Evolutionary conservation across 2,888 invertebrate genomes (phyloP).

Genomic region (Agrilus cyanescens): DNA sequence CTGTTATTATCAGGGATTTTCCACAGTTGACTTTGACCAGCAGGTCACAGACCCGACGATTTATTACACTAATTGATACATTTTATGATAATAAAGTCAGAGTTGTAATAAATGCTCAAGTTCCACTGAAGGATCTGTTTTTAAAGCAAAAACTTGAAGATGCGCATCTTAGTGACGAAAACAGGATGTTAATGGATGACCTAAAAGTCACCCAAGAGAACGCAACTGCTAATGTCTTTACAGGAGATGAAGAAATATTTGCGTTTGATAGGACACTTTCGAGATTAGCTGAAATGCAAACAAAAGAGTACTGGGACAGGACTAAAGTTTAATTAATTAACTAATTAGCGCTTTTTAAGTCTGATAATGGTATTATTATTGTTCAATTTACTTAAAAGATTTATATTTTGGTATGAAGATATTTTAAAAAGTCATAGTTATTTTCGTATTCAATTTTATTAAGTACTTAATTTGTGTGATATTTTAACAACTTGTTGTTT

Average conservation of each 20-base stretch:
- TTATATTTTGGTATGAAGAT: no score
- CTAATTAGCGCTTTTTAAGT: no score
- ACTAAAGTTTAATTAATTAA: no score
- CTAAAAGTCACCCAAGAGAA: slow-evolving; percentile 69
- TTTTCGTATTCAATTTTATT: no score
- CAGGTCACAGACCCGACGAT: slow-evolving; percentile 83
- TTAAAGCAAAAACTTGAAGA: slow-evolving; percentile 38
- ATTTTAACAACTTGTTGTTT: no score
- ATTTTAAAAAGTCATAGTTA: no score
- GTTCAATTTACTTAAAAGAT: neutral
- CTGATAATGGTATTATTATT: no score
- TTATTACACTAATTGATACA: slow-evolving; percentile 94
- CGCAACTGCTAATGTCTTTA: slow-evolving; percentile 81
- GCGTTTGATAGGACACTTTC: slow-evolving; percentile 93
- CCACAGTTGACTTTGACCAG: slow-evolving; percentile 69
- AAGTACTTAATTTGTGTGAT: no score
- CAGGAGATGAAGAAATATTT: slow-evolving; percentile 95
- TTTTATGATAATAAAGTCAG: slow-evolving; percentile 87
- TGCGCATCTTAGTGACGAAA: slow-evolving; percentile 52
- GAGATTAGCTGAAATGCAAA: slow-evolving; percentile 92
- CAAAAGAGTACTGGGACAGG: slow-evolving; percentile 78
- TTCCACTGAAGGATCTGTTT: slow-evolving; percentile 66
- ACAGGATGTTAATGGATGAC: slow-evolving; percentile 90
- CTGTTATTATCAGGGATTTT: slow-evolving; percentile 81
- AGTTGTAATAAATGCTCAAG: slow-evolving; percentile 76